These are phyloP conservation scores for Montipora capricornis DNA, from an alignment of 64 coral and sea anemone species.

Conservation along the genomic window DNA sequence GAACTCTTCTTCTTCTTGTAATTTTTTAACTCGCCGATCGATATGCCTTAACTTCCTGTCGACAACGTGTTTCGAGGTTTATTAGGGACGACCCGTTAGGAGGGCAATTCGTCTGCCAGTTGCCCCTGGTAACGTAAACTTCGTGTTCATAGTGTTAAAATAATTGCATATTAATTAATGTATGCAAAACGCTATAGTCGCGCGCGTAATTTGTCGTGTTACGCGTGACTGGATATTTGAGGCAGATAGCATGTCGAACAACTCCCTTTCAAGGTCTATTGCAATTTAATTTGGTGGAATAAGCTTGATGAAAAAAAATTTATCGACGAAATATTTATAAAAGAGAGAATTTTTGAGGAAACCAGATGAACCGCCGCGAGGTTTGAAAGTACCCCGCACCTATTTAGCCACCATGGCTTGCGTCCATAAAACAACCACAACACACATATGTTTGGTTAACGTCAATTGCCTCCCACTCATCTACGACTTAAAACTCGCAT, in stretches of 20 bases:
- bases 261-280: not conserved
- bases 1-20: not conserved
- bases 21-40: too few species aligned
- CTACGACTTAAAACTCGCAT: not conserved
- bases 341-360: not conserved
- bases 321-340: not conserved
- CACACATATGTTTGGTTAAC: conserved; percentile 20
- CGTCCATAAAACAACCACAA: not conserved
- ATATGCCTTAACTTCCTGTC: not conserved
- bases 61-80: not conserved
- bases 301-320: not conserved
- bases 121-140: not conserved
- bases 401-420: not conserved
- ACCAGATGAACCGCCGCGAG: not conserved
- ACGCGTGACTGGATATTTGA: not conserved
- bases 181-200: not conserved
- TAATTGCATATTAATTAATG: conserved; percentile 9
- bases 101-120: not conserved
- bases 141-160: too few species aligned
- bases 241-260: not conserved
- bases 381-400: not conserved
- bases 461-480: conserved; percentile 6
- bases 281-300: not conserved
- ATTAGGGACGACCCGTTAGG: not conserved
- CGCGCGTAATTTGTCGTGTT: not conserved